Base-by-base conservation (phyloP, 2,113 vertebrate genomes). In the Mormoops blainvillei region DNA sequence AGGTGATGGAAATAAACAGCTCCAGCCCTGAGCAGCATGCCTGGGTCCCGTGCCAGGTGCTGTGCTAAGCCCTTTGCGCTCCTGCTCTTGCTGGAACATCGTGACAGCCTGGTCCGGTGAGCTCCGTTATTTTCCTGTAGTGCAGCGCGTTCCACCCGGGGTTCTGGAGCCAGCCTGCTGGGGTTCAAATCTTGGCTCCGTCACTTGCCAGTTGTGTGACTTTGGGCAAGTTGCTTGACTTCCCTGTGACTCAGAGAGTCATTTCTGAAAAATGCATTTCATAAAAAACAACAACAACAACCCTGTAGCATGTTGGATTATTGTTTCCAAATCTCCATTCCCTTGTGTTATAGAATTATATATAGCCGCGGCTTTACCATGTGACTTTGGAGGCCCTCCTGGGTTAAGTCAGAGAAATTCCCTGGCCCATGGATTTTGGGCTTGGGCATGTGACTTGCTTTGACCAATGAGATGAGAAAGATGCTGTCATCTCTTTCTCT, bases 1-100 rank as follows among this genome's bases (percentile, higher is more conserved):
- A 82, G 61, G 61, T 24, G 82, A 54, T 63, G 74, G 81, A 90
- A 68, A 63, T 77, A 91, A 85, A 87, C 68, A 77, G 41, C 20
- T 15, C 0, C 0, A 45, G 45, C 18, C 31, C 19, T 14, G 16
- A 85, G 48, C 11, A 28, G 45, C 36, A n/a, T 3, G 4, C 50
- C 9, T 0, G 3, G 15, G 4, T 33, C 28, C 52, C 1, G 31
- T 31, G 95, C 80, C 86, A 43, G 15, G 56, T 0, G 2, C 52
- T 24, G 12, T 31, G 22, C 63, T 28, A 14, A 78, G 70, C 70
- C 58, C 58, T 33, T 9, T 0, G 13, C 67, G 16, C 38, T 22
- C 65, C 81, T 45, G 31, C 43, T 77, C 74, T 83, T 18, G 19
- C 16, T n/a, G 70, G 61, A 54, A 33, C 54, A 26, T 65, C 76